phyloP scores from a whole-genome alignment of 1,140 invertebrate genomes.

The Macrotrachela quadricornifera region DNA sequence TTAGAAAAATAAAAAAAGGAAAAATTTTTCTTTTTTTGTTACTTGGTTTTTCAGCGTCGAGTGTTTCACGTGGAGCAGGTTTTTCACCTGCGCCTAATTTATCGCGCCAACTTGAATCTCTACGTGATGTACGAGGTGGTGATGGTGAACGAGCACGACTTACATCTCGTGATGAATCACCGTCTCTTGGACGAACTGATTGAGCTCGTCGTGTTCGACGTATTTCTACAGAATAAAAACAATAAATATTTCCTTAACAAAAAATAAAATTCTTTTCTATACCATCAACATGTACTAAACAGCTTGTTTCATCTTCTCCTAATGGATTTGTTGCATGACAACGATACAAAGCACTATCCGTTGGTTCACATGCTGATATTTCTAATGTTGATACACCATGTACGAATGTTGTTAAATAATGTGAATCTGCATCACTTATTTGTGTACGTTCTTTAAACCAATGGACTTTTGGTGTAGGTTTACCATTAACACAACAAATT shows the following conservation, averaged over 20 bases:
- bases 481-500: conserved; percentile 79
- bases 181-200: too few relatives aligned
- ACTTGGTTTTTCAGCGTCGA: too few relatives aligned
- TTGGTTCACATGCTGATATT: conserved; percentile 72
- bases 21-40: too few relatives aligned
- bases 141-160: too few relatives aligned
- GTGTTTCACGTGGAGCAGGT: too few relatives aligned
- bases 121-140: too few relatives aligned
- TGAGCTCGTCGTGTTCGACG: too few relatives aligned
- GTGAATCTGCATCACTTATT: conserved; percentile 36
- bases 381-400: conserved; percentile 80
- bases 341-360: conserved; percentile 82
- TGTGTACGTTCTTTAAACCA: conserved; percentile 58
- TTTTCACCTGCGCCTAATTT: too few relatives aligned
- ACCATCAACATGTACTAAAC: conserved; percentile 42
- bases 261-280: neutral
- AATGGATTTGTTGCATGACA: conserved; percentile 74
- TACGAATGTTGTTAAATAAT: conserved; percentile 57
- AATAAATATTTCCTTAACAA: conserved; percentile 1
- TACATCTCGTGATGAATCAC: neutral
- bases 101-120: too few relatives aligned
- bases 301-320: conserved; percentile 76
- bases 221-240: neutral
- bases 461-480: conserved; percentile 74
- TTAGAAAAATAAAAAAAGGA: too few relatives aligned